Evolutionary conservation across 2,888 invertebrate species (phyloP).

Genomic region (Ceratothoa steindachneri): DNA sequence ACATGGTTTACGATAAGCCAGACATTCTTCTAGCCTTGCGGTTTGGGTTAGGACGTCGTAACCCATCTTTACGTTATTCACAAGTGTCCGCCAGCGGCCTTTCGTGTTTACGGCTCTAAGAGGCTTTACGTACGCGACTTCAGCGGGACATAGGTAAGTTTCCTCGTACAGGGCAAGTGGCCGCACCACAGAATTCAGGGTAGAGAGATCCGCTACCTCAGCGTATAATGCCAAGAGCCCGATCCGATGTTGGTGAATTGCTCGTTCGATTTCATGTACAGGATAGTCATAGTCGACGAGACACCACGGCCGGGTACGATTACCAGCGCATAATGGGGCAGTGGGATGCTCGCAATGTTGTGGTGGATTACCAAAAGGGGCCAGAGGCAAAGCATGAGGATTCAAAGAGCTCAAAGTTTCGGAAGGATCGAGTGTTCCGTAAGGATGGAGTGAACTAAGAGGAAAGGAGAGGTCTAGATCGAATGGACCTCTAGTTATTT

Average conservation of each 20-base stretch:
- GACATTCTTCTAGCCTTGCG: constrained; percentile 46
- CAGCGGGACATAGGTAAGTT: constrained; percentile 49
- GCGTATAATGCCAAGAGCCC: constrained; percentile 25
- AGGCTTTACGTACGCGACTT: constrained; percentile 48
- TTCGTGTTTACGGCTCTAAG: constrained; percentile 48
- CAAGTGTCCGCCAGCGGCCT: constrained; percentile 49
- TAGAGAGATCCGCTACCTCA: constrained; percentile 41
- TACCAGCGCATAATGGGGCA: constrained; percentile 47
- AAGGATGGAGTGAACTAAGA: neutral
- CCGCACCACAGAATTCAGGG: constrained; percentile 48
- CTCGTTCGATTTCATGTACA: constrained; percentile 22
- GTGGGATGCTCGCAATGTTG: neutral
- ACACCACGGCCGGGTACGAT: constrained; percentile 44
- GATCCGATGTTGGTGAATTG: constrained; percentile 13
- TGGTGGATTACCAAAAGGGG: neutral
- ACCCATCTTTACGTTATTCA: constrained; percentile 48
- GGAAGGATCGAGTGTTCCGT: neutral
- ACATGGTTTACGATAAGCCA: constrained; percentile 43
- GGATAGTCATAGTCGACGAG: constrained; percentile 35
- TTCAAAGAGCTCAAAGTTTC: too few relatives aligned
- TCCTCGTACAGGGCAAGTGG: constrained; percentile 22
- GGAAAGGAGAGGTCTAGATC: too few relatives aligned
- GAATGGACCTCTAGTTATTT: too few relatives aligned
- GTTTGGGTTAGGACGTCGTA: constrained; percentile 48
- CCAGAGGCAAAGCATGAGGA: too few relatives aligned